Evolutionary conservation across 2,888 invertebrate species (phyloP), one percentile per base, ranked within the genome.

Genomic region (Teleogryllus oceanicus): DNA sequence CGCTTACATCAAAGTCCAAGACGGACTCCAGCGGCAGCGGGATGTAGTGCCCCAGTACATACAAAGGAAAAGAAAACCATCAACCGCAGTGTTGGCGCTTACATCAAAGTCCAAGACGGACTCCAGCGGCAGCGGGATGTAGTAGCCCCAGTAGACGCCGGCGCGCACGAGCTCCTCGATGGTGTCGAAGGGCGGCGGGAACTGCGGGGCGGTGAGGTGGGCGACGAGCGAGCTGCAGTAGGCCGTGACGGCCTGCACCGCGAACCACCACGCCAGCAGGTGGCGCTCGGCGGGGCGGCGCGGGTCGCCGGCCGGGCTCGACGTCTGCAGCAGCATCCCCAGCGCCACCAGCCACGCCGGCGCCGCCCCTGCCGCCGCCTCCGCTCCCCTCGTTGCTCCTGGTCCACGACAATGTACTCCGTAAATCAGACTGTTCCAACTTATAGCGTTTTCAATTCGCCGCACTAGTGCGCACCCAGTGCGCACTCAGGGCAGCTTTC

Each of bases 31-130:
- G 21, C 21, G 21, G 1, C 21, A 21, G 21, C 21, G 21, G 21
- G 21, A 21, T 21, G 21, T 21, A 21, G 21, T 21, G 21, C 21
- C 21, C 21, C 21, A 21, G 21, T 21, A 21, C 21, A 21, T 21
- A 21, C 21, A 21, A 21, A 21, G 21, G 24, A 37, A 37, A 37
- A 37, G 24, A 37, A 37, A 37, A 37, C 5, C 24, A 3, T 37
- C 3, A 0, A 0, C 24, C 3, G 2, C 24, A 37, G 24, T 37
- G 4, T 37, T 81, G 11, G 87, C 16, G 62, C 62, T 62, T 62
- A 62, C 62, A 5, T 62, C 62, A 11, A 5, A 62, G 62, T 62
- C 13, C 0, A 62, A 62, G 16, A 62, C 8, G 16, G 13, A 13
- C 5, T 62, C 62, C 62, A 62, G 62, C 16, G 62, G 62, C 62